phyloP scores from a whole-genome alignment of 1,140 invertebrate species.

The Adelges cooleyi region DNA sequence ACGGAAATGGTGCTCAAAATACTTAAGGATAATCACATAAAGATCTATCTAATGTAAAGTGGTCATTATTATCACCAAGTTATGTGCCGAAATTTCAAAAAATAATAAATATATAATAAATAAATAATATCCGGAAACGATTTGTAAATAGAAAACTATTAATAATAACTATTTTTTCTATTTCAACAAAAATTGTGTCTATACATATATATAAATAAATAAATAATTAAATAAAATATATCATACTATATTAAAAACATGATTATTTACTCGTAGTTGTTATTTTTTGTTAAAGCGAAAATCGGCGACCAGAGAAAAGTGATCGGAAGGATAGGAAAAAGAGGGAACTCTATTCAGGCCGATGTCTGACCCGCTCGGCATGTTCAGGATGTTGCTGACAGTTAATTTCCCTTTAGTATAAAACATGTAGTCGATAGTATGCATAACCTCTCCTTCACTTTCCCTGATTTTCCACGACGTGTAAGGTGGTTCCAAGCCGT shows the following conservation, averaged over 20 bases:
- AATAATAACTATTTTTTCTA: no score
- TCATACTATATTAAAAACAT: not conserved
- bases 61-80: no score
- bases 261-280: not conserved
- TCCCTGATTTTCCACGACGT: conserved; percentile 66
- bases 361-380: conserved; percentile 55
- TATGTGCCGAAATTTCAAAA: no score
- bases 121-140: no score
- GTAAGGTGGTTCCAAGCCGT: conserved; percentile 48
- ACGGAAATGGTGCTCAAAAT: no score
- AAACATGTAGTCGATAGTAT: conserved; percentile 72
- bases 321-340: conserved; percentile 62
- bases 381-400: conserved; percentile 48
- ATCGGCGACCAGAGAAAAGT: conserved; percentile 64
- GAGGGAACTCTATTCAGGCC: conserved; percentile 56
- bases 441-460: conserved; percentile 56
- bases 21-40: no score
- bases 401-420: conserved; percentile 47
- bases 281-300: conserved; percentile 37
- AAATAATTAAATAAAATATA: not conserved
- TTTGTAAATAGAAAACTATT: no score
- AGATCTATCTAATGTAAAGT: no score
- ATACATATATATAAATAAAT: conserved; percentile 11
- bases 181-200: no score
- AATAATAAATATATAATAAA: no score